Base-by-base conservation (phyloP, 2,888 invertebrate genomes). In the Pemphredon lugubris region DNA sequence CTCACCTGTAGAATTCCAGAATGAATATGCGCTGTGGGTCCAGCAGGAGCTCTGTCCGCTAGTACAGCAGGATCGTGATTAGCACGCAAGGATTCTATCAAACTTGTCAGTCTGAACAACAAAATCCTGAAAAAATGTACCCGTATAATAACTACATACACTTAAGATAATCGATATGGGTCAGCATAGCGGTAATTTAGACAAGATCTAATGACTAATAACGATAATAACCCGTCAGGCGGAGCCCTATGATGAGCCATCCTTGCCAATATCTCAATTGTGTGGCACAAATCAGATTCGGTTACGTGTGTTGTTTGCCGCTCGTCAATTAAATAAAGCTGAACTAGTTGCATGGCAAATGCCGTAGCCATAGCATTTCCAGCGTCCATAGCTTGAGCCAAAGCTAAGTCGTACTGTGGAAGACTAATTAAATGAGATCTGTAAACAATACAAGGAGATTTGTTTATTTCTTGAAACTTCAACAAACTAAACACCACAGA, bases 271-370 rank as follows among this genome's bases (percentile, higher is more conserved):
- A 95, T 93, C 84, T 98, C 98, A 37, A 98, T 95, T 0, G 96
- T 97, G 86, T 96, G 95, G 86, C 93, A 94, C 47, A 98, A 92
- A 86, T 98, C 98, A 20, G 94, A 93, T 86, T 97, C 97, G 44
- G 94, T 93, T 2, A 96, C 94, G 80, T 93, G 93, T 42, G 94
- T 92, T 67, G 94, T 94, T 70, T 94, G 93, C 68, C 96, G 92
- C 83, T 97, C 97, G 81, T 96, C 97, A 47, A 97, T 93, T 18
- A 97, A 92, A 86, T 97, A 96, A 63, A 96, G 91, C 89, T 96
- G 97, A 1, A 98, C 94, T 16, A 98, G 91, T 83, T 97, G 97
- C 94, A 97, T 98, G 11, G 97, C 96, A 88, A 98, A 97, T 4
- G 94, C 93, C 0, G 97, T 94, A 0, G 96, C 96, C 90, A 96